Percentiles rank a stretch among this genome's conserved stretches.
phyloP scores from a whole-genome alignment of 2,797 vertebrate species.

The Chelidonichthys spinosus region DNA sequence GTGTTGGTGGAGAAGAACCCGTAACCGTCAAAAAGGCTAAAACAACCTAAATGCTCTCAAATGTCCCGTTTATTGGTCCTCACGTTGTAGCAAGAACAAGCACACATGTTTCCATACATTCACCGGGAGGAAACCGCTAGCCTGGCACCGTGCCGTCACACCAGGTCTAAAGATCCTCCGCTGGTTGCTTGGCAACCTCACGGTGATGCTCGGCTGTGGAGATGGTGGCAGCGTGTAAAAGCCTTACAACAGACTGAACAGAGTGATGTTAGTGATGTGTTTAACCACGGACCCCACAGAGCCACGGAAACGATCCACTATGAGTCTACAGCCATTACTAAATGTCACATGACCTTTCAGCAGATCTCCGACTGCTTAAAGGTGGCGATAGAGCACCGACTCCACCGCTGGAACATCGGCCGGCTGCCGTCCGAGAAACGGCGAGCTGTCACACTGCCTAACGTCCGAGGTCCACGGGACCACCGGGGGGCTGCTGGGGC shows the following conservation, averaged over 20 bases:
- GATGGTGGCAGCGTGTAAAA: neutral
- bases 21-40: too few species aligned
- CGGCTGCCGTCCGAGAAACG: conserved; percentile 39
- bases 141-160: neutral
- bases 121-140: neutral
- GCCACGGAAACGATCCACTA: neutral
- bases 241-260: too few species aligned
- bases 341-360: conserved; percentile 65
- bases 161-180: neutral
- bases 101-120: neutral
- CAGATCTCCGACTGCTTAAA: conserved; percentile 19
- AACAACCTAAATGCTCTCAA: neutral
- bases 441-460: conserved; percentile 48
- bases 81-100: neutral
- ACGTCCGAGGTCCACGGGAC: conserved; percentile 12
- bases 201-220: neutral
- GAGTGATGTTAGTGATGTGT: too few species aligned
- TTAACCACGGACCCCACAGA: neutral
- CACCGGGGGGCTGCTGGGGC: conserved; percentile 26
- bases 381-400: conserved; percentile 29
- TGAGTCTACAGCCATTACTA: conserved; percentile 11
- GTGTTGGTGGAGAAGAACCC: neutral
- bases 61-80: neutral
- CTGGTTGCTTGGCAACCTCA: conserved; percentile 26
- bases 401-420: conserved; percentile 45